Percentiles rank a stretch among this genome's conserved stretches.
Evolutionary conservation across 2,113 vertebrate genomes (phyloP).

Genomic region (Parus major): DNA sequence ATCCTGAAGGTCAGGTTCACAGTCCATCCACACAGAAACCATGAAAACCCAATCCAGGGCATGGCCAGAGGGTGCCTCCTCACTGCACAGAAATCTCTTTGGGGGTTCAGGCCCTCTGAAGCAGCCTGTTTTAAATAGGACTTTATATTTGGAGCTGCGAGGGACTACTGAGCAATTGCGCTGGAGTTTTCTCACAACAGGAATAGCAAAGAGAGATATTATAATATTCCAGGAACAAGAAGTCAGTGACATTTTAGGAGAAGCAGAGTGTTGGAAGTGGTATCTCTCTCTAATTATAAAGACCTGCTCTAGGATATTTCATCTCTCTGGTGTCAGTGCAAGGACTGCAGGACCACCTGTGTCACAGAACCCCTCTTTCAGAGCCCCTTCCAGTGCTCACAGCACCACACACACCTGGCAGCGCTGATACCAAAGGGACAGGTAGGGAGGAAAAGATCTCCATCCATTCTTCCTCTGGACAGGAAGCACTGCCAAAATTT

Average conservation of each 20-base stretch:
- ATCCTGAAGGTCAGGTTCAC: not conserved
- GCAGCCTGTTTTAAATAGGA: not conserved
- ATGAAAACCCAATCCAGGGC: not conserved
- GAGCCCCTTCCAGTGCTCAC: not conserved
- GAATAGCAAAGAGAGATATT: not conserved
- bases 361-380: not conserved
- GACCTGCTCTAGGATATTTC: not conserved
- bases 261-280: not conserved
- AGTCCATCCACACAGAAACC: not conserved
- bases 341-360: not conserved
- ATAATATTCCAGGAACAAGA: not conserved
- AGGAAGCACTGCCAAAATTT: not conserved
- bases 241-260: not conserved
- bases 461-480: not conserved
- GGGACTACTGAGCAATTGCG: not conserved
- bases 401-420: not conserved
- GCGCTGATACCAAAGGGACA: not conserved
- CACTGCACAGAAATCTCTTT: not conserved
- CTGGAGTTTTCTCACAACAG: not conserved
- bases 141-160: not conserved
- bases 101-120: not conserved
- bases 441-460: not conserved
- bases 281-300: not conserved
- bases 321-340: fast-evolving
- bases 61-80: not conserved